These are phyloP conservation scores for Lophius piscatorius DNA, from an alignment of 2,113 vertebrate genomes.

Conservation along the genomic window DNA sequence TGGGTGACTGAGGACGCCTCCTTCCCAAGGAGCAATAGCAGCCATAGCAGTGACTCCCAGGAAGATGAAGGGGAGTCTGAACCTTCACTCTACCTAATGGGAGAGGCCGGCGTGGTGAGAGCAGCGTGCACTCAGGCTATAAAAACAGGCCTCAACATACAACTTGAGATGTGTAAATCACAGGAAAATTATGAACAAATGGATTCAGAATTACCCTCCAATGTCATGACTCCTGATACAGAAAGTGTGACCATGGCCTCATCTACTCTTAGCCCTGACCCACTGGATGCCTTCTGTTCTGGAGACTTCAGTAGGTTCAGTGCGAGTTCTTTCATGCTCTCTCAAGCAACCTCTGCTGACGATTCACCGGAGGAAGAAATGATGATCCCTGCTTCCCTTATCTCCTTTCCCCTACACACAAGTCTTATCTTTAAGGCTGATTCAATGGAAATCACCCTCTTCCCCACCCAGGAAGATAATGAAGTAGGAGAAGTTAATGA, in stretches of 20 bases:
- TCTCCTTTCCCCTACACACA: conserved; percentile 90
- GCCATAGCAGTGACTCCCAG: conserved; percentile 74
- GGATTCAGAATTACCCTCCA: conserved; percentile 57
- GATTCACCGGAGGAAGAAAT: conserved; percentile 77
- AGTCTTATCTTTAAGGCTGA: conserved; percentile 94
- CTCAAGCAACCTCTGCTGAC: conserved; percentile 72
- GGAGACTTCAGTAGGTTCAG: conserved; percentile 68
- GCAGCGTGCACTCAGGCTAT: conserved; percentile 47
- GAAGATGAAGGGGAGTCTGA: conserved; percentile 72
- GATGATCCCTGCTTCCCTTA: conserved; percentile 90
- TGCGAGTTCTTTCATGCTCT: conserved; percentile 74
- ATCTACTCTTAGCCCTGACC: conserved; percentile 61
- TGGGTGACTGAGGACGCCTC: conserved; percentile 75
- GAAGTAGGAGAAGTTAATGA: conserved; percentile 59
- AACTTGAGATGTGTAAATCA: conserved; percentile 73
- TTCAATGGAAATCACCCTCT: conserved; percentile 89
- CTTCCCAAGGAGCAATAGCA: conserved; percentile 72
- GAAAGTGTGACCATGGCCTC: conserved; percentile 74
- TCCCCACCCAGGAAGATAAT: conserved; percentile 79
- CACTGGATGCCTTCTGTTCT: conserved; percentile 63
- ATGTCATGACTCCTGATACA: conserved; percentile 64
- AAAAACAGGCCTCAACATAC: conserved; percentile 67
- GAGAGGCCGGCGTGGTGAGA: conserved; percentile 36
- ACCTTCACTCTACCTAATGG: conserved; percentile 62
- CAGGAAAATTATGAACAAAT: conserved; percentile 65